These are phyloP conservation scores for Mesorhabditis sp. DNA, from an alignment of 2,888 invertebrate species.

Conservation along the genomic window DNA sequence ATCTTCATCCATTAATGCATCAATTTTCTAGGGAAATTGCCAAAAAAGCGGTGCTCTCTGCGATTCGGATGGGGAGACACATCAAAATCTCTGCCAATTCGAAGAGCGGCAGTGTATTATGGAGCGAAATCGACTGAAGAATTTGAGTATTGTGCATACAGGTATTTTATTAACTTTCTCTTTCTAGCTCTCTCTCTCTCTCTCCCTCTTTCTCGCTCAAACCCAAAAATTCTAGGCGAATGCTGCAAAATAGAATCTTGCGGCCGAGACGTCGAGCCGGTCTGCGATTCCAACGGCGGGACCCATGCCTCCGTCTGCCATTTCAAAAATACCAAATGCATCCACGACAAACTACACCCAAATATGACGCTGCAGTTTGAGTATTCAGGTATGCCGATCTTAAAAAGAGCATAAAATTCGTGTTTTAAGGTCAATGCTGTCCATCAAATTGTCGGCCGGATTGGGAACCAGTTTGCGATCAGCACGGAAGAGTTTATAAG, in stretches of 20 bases:
- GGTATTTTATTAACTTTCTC: conserved; percentile 16
- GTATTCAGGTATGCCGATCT: conserved; percentile 26
- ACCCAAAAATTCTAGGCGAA: conserved; percentile 26
- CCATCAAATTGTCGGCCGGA: conserved; percentile 28
- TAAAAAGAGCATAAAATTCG: too few relatives aligned
- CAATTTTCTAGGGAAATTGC: conserved; percentile 15
- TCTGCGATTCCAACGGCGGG: conserved; percentile 42
- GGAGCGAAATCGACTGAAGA: conserved; percentile 25
- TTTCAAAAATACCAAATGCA: conserved; percentile 47
- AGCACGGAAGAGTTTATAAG: conserved; percentile 35
- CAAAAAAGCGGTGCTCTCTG: conserved; percentile 32
- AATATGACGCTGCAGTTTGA: conserved; percentile 27
- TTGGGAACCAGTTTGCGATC: conserved; percentile 35
- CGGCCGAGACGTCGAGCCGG: conserved; percentile 31
- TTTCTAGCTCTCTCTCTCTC: too few relatives aligned
- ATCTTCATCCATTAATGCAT: background rate
- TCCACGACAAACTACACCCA: conserved; percentile 43
- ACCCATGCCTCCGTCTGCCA: conserved; percentile 44
- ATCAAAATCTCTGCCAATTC: conserved; percentile 41
- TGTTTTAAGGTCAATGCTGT: conserved; percentile 36
- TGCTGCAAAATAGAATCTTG: conserved; percentile 43
- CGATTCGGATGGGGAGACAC: conserved; percentile 41
- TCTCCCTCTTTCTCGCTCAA: background rate
- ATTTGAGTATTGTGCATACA: conserved; percentile 34
- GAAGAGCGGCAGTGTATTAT: conserved; percentile 43